Evolutionary conservation across 2,113 vertebrate species (phyloP).

Genomic region (Trinectes maculatus): DNA sequence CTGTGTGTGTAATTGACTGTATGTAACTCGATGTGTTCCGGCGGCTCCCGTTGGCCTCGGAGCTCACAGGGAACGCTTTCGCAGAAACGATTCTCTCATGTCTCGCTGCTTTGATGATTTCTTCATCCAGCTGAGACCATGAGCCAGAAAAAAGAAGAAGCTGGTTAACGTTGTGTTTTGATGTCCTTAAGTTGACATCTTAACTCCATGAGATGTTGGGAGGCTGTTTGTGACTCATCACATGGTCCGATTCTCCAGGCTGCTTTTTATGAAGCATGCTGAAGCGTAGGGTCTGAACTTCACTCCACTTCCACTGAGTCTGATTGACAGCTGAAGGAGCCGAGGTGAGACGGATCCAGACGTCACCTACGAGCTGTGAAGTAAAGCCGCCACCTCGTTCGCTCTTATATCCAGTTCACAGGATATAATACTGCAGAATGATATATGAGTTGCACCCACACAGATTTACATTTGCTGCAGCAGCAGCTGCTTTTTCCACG

Average conservation of each 20-base stretch:
- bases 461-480: background rate
- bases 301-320: no score
- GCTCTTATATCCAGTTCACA: background rate
- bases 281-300: background rate
- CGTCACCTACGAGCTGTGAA: background rate
- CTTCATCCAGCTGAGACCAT: background rate
- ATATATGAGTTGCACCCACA: background rate
- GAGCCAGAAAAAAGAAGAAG: slow-evolving; percentile 10
- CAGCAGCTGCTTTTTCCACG: background rate
- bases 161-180: slow-evolving; percentile 32
- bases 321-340: no score
- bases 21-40: no score
- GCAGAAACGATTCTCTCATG: background rate
- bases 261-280: slow-evolving; percentile 12
- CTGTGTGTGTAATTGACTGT: no score
- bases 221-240: background rate
- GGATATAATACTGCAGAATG: background rate
- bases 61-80: background rate
- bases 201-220: slow-evolving; percentile 16
- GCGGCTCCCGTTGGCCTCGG: no score
- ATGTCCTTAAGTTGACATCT: slow-evolving; percentile 36
- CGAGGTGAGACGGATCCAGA: background rate
- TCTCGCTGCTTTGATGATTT: slow-evolving; percentile 27
- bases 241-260: slow-evolving; percentile 16
- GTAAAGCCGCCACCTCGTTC: background rate